Evolutionary conservation across 92 coral and sea anemone genomes (phyloP), one percentile per base, ranked within the genome.

Genomic region (Paramuricea clavata): DNA sequence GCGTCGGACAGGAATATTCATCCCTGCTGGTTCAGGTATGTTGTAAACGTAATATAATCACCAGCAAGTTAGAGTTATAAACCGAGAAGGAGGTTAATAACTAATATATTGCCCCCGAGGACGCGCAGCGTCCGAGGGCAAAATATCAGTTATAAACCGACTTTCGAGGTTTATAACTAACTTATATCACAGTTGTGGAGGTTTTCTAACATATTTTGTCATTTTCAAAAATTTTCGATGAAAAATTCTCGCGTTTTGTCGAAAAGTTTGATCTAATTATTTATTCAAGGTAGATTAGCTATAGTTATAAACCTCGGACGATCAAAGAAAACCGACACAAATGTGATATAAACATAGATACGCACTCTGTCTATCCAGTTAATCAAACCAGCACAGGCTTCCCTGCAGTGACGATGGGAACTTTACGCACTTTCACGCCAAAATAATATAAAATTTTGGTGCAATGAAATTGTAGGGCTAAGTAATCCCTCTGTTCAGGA

Each of bases 21-120:
- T 88, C 61, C 70, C 81, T 32, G 87, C 81, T 67, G 90, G 90
- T 21, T 81, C 90, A 30, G 77, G 90, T 86, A 86, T 25, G 85
- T 86, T 35, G 28, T 35, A 71, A 16, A 32, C 11, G 28, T 3
- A 28, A 54, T 56, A 32, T 74, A 71, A 69, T 33, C 50, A n/a
- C 49, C 49, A 35, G 54, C 54, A n/a, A 71, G 59, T 50, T 19
- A 50, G 59, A 12, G 44, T 39, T 39, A 39, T 10, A 39, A 39
- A 39, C 44, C 4, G 44, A 39, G 44, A 39, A 39, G 44, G 44
- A 39, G 44, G 10, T 39, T 39, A 39, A 39, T 39, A 39, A 39
- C 44, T 39, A 10, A 39, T 39, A 39, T 39, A 39, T 39, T 39
- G 44, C 44, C 44, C 44, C 44, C 4, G 10, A 39, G 44, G 44